These are phyloP conservation scores for Trochalopteron elliotii DNA, from an alignment of 2,113 vertebrate species.

Conservation along the genomic window DNA sequence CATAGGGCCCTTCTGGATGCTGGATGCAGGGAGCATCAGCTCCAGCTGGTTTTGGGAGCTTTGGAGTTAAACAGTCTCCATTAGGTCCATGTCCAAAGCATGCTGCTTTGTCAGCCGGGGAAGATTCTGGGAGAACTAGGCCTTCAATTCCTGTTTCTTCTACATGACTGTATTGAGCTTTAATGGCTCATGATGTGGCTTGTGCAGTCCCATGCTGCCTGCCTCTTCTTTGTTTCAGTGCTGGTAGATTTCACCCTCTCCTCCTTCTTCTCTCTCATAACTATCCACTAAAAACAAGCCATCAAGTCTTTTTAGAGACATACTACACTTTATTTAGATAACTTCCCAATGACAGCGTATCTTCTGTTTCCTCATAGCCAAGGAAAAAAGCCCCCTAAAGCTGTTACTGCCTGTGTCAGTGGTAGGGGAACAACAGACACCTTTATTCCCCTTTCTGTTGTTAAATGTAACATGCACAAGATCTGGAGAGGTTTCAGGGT, in stretches of 20 bases:
- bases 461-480: neutral
- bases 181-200: neutral
- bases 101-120: neutral
- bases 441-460: neutral
- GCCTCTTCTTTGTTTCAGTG: neutral
- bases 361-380: neutral
- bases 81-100: neutral
- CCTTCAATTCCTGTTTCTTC: neutral
- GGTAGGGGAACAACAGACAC: neutral
- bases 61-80: neutral
- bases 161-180: neutral
- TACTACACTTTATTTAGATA: neutral
- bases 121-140: neutral
- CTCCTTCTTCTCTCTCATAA: too few species aligned
- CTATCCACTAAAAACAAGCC: neutral
- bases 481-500: neutral
- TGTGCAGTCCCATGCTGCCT: neutral
- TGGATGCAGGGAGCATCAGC: neutral
- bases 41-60: neutral
- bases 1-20: rapidly evolving
- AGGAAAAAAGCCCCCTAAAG: neutral
- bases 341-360: neutral
- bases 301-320: neutral
- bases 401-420: neutral
- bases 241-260: neutral